Base-by-base conservation (phyloP, 2,113 vertebrate species). In the Echinops telfairi region DNA sequence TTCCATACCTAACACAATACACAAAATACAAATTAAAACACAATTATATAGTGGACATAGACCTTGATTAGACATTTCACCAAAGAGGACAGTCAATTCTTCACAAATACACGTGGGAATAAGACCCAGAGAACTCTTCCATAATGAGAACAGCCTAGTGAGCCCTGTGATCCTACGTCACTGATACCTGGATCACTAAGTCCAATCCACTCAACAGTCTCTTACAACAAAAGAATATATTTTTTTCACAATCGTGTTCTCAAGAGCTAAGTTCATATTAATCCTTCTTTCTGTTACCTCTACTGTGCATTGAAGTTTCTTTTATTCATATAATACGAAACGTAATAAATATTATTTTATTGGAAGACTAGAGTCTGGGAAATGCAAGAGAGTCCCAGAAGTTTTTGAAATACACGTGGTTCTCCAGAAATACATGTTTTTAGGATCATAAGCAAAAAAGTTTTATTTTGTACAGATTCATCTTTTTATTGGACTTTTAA, bases 401-500 rank as follows among this genome's bases (percentile, higher is more conserved):
- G 6, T 27, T 47, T 60, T 84, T 84, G n/a, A 75, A 12, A 8
- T 6, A 66, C 27, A 86, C 38, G 17, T 31, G 9, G 10, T 27
- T 6, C n/a, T 80, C 87, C 19, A 88, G 33, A 84, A 91, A 15
- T 40, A 31, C 3, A 76, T 58, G 8, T 31, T 90, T 85, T 88
- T 70, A 57, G 84, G 89, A 87, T 68, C 16, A 64, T 64, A 80
- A 94, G 15, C 8, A 83, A 7, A 85, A 71, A 70, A 25, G 4
- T 9, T 5, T 83, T 58, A 25, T 83, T 85, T 83, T 86, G 53
- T 73, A 3, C 71, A 33, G 4, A 83, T 88, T 70, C 15, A 10
- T 81, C 6, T 75, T 91, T 84, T 88, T 62, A 64, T 80, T 86
- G 64, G 40, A 71, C 29, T 88, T 93, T 15, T 68, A 38, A 88